Conservation (phyloP, 92 coral and sea anemone genomes). For the Micromussa lordhowensis region DNA sequence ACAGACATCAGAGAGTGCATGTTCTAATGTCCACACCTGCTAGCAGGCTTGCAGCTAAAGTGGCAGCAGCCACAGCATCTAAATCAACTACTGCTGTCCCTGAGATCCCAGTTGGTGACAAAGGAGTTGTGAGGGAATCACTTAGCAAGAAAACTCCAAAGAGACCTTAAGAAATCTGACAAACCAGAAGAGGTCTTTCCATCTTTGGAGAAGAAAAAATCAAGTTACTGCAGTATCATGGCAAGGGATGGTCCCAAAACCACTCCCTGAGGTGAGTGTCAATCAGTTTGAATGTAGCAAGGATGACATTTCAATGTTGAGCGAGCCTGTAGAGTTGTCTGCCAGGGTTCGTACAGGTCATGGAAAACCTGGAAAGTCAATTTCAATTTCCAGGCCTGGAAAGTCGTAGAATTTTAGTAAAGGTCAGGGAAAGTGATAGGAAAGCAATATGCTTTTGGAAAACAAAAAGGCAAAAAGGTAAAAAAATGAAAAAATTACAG, state of each 20-base stretch:
- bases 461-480: too few relatives aligned
- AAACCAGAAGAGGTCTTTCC: constrained; percentile 67
- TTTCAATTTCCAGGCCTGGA: too few relatives aligned
- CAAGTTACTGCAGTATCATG: constrained; percentile 88
- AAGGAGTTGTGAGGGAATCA: constrained; percentile 37
- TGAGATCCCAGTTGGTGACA: constrained; percentile 59
- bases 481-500: constrained; percentile 30
- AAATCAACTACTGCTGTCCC: constrained; percentile 60
- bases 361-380: too few relatives aligned
- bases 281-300: too few relatives aligned
- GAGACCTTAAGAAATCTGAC: constrained; percentile 32
- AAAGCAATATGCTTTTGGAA: too few relatives aligned
- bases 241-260: constrained; percentile 92
- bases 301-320: too few relatives aligned
- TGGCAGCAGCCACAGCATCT: constrained; percentile 58
- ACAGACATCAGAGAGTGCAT: constrained; percentile 15
- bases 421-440: too few relatives aligned
- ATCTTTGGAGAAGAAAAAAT: constrained; percentile 85
- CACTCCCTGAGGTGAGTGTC: constrained; percentile 84
- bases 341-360: too few relatives aligned
- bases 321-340: too few relatives aligned
- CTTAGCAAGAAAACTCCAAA: constrained; percentile 53
- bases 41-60: constrained; percentile 62
- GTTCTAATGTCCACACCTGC: constrained; percentile 24
- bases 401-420: too few relatives aligned